These are phyloP conservation scores for Scartelaos histophorus DNA, from an alignment of 2,113 vertebrate genomes.

Conservation along the genomic window DNA sequence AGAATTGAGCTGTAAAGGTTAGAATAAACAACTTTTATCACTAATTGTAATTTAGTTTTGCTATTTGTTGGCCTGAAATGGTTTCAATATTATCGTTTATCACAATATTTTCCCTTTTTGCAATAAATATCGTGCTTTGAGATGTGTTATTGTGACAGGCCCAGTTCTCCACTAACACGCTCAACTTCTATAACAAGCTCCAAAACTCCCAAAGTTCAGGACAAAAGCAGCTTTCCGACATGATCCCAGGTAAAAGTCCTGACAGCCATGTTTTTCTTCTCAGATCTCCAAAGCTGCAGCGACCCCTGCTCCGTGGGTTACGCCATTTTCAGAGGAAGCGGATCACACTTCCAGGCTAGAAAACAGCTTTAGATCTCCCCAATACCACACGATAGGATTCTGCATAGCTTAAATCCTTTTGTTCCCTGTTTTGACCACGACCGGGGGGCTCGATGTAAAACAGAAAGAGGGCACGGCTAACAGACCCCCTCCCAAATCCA, in stretches of 20 bases:
- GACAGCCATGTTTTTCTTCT: slow-evolving; percentile 37
- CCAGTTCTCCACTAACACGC: neutral
- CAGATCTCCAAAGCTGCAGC: slow-evolving; percentile 45
- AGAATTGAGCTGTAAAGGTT: too few species aligned
- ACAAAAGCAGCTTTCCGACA: slow-evolving; percentile 28
- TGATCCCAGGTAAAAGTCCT: slow-evolving; percentile 14
- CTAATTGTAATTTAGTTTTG: too few species aligned
- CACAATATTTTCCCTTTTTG: too few species aligned
- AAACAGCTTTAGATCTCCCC: slow-evolving; percentile 9
- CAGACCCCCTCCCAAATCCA: slow-evolving; percentile 17
- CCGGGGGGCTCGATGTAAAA: slow-evolving; percentile 23
- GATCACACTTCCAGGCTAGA: slow-evolving; percentile 17
- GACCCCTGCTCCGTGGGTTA: slow-evolving; percentile 52
- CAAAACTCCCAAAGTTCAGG: slow-evolving; percentile 19
- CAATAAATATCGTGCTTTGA: too few species aligned
- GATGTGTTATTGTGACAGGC: too few species aligned
- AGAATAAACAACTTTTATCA: too few species aligned
- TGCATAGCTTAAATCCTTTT: slow-evolving; percentile 18
- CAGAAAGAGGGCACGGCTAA: slow-evolving; percentile 33
- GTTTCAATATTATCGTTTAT: too few species aligned
- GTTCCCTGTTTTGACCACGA: slow-evolving; percentile 15
- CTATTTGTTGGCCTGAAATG: too few species aligned
- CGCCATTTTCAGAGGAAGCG: slow-evolving; percentile 46
- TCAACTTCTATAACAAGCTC: slow-evolving; percentile 8
- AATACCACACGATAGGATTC: slow-evolving; percentile 10